Percentiles rank a stretch among this genome's conserved stretches.
Conservation (phyloP, 2,113 vertebrate species). For the Poeciliopsis retropinna region DNA sequence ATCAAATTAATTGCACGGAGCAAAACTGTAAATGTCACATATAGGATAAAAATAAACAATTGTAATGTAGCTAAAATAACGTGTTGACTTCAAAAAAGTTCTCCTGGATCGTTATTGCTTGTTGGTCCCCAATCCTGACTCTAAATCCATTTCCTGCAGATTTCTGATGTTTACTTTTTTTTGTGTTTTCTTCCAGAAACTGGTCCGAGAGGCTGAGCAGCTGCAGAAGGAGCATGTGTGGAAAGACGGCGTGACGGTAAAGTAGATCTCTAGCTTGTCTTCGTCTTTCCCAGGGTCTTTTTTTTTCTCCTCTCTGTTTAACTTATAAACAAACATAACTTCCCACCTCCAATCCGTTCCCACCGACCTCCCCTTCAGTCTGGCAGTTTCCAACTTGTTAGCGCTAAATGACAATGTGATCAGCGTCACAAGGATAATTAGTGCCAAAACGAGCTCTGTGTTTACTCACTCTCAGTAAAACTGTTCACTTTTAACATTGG, state of each 20-base stretch:
- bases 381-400: slow-evolving; percentile 1
- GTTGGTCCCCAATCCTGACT: too few relatives aligned
- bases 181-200: slow-evolving; percentile 81
- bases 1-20: background rate
- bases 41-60: too few relatives aligned
- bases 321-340: slow-evolving; percentile 29
- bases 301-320: slow-evolving; percentile 23
- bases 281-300: slow-evolving; percentile 38
- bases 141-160: background rate
- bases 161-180: slow-evolving; percentile 31
- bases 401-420: slow-evolving; percentile 64
- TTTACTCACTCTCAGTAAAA: background rate
- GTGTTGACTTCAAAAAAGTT: background rate
- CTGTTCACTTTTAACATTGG: slow-evolving; percentile 7
- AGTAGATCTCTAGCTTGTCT: slow-evolving; percentile 60
- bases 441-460: background rate
- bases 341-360: slow-evolving; percentile 4
- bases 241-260: slow-evolving; percentile 96
- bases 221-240: slow-evolving; percentile 94
- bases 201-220: slow-evolving; percentile 90
- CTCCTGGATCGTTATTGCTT: too few relatives aligned
- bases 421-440: slow-evolving; percentile 67
- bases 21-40: background rate
- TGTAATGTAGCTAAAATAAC: background rate
- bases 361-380: slow-evolving; percentile 12